phyloP scores from a whole-genome alignment of 2,888 invertebrate genomes.

The Plebejus melissa region DNA sequence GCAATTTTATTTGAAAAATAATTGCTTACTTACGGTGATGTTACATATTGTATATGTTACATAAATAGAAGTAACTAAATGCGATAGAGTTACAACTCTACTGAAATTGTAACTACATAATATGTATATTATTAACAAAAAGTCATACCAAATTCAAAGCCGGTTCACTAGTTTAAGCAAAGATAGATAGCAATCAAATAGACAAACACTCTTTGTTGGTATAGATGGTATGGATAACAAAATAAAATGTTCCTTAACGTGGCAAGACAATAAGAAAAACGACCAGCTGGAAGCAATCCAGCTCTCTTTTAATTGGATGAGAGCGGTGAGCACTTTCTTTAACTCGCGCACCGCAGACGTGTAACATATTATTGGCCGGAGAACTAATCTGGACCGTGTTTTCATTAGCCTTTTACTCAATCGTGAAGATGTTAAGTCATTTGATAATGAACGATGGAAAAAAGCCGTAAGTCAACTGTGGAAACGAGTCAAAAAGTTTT shows the following conservation, averaged over 20 bases:
- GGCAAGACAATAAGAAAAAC: conserved; percentile 31
- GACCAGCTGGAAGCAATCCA: conserved; percentile 41
- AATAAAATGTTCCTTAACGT: conserved; percentile 43
- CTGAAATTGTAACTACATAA: too few relatives aligned
- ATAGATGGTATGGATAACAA: neutral
- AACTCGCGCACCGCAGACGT: conserved; percentile 38
- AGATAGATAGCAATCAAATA: neutral
- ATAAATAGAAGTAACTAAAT: too few relatives aligned
- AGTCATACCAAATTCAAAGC: neutral
- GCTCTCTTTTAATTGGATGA: conserved; percentile 75
- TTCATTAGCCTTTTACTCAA: conserved; percentile 8
- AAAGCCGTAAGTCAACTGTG: too few relatives aligned
- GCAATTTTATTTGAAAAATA: too few relatives aligned
- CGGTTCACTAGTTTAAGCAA: neutral
- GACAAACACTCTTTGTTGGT: neutral
- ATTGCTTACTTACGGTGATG: too few relatives aligned
- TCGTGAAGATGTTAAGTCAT: neutral
- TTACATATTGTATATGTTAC: too few relatives aligned
- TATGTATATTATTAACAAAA: too few relatives aligned
- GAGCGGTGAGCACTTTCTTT: conserved; percentile 73
- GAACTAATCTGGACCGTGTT: neutral
- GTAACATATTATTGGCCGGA: conserved; percentile 6
- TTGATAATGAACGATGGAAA: neutral
- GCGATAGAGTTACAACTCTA: too few relatives aligned
- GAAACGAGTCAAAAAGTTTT: too few relatives aligned